Base-by-base conservation (phyloP, 2,113 vertebrate genomes). In the Pollachius pollachius region DNA sequence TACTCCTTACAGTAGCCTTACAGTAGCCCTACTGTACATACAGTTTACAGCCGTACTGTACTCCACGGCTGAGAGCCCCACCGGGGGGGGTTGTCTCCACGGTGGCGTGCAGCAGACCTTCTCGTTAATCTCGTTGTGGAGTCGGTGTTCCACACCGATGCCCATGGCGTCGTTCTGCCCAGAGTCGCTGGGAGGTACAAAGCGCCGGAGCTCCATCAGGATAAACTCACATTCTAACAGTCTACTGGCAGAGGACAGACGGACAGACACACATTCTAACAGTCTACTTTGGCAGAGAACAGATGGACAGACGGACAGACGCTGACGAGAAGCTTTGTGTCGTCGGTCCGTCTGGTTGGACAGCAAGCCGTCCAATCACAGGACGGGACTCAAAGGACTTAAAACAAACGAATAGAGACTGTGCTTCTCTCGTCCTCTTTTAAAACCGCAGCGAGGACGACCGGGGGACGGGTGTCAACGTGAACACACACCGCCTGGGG, bases 21-120 rank as follows among this genome's bases (percentile, higher is more conserved):
- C 67, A 62, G 25, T 17, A 62, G 34, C 62, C 54, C 73, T 62
- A 48, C 15, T 37, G 82, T 82, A 81, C 80, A 81, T 57, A n/a
- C n/a, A 69, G 69, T 81, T 73, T 81, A 87, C 75, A 65, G 11
- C 34, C 34, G 34, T 3, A 37, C 34, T 37, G 34, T 37, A 37
- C 34, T 37, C 7, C 34, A 37, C 34, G 34, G 4, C 7, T 37
- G 34, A 37, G 34, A 37, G n/a, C n/a, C n/a, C n/a, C n/a, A n/a
- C n/a, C n/a, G n/a, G n/a, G n/a, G n/a, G n/a, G n/a, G n/a, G n/a
- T n/a, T n/a, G n/a, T 41, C 5, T 41, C 37, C 37, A 41, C 5
- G 37, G 3, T 7, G 37, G 3, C 37, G 11, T 41, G 37, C 11
- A 11, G 37, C 37, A 41, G 9, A 9, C 9, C 5, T 41, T 41